Conservation (phyloP, 2,888 invertebrate species). For the Labia minor region DNA sequence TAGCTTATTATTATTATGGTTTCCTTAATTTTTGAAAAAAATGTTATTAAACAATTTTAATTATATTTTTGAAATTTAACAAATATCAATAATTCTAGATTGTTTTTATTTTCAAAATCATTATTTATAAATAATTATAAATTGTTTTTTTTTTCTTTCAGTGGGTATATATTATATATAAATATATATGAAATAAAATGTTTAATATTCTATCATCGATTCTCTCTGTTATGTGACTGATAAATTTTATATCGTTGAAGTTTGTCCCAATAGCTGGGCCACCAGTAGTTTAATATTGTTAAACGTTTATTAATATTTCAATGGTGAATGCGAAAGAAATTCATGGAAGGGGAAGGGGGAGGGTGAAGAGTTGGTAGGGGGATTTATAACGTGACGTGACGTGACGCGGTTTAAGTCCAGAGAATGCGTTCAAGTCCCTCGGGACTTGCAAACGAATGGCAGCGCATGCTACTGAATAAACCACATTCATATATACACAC, state of each 20-base stretch:
- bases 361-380: background rate
- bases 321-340: conserved; percentile 1
- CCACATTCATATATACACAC: background rate
- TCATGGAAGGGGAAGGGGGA: too few species aligned
- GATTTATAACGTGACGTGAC: conserved; percentile 6
- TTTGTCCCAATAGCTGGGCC: background rate
- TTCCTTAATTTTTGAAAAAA: too few species aligned
- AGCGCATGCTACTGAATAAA: background rate
- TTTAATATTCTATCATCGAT: too few species aligned
- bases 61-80: too few species aligned
- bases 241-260: background rate
- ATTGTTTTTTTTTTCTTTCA: too few species aligned
- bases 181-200: too few species aligned
- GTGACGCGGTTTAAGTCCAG: background rate
- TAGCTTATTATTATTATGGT: too few species aligned
- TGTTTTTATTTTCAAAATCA: too few species aligned
- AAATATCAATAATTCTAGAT: too few species aligned
- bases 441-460: background rate
- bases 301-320: conserved; percentile 4
- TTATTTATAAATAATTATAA: too few species aligned
- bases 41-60: too few species aligned
- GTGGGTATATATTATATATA: too few species aligned
- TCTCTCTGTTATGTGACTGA: background rate
- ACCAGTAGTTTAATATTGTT: background rate
- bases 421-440: background rate